phyloP scores from a whole-genome alignment of 30 jellyfish, hydroid and myxozoan genomes.

The Pelagia noctiluca region DNA sequence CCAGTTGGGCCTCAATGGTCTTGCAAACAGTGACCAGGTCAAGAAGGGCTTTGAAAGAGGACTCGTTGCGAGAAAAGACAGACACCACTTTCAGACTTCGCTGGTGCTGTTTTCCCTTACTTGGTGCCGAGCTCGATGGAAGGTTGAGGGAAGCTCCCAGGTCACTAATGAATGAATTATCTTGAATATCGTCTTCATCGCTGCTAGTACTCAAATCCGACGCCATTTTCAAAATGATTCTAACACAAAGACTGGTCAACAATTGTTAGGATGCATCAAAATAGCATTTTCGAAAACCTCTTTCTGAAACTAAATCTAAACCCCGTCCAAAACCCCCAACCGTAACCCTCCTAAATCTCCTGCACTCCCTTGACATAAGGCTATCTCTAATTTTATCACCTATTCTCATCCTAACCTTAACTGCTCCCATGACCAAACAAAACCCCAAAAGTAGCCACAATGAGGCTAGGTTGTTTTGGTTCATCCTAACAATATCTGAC shows the following conservation, averaged over 20 bases:
- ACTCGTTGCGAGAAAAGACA: constrained; percentile 82
- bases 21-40: constrained; percentile 81
- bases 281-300: background rate
- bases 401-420: too few species aligned
- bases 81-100: constrained; percentile 76
- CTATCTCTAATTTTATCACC: too few species aligned
- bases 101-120: constrained; percentile 48
- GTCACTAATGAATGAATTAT: background rate
- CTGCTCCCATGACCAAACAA: too few species aligned
- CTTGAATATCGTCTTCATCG: constrained; percentile 33
- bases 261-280: background rate
- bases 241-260: too few species aligned
- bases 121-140: constrained; percentile 33
- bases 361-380: too few species aligned
- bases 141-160: constrained; percentile 61
- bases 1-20: constrained; percentile 68
- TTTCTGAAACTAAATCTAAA: too few species aligned
- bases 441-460: too few species aligned
- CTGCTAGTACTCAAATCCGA: constrained; percentile 24
- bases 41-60: constrained; percentile 62
- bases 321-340: too few species aligned
- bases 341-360: too few species aligned
- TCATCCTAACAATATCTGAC: too few species aligned
- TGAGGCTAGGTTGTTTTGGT: too few species aligned
- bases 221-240: constrained; percentile 38